These are phyloP conservation scores for Bombyx mandarina DNA, from an alignment of 1,140 invertebrate genomes.

Conservation along the genomic window DNA sequence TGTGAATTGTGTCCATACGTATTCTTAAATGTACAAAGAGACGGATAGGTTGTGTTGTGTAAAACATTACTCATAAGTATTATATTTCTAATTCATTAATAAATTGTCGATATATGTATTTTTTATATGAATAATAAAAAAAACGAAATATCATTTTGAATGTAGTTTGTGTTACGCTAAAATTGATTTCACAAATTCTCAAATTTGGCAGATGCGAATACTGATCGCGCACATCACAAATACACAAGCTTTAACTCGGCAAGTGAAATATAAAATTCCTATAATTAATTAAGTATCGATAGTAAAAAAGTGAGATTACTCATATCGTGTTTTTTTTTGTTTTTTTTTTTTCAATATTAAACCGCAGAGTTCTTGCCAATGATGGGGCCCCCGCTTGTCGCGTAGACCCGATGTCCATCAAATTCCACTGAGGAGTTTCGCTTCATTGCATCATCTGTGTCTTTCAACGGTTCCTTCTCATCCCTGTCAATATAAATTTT, in stretches of 20 bases:
- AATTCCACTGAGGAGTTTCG: conserved; percentile 84
- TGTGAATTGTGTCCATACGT: too few relatives aligned
- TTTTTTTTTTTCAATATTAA: conserved; percentile 50
- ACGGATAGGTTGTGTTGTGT: too few relatives aligned
- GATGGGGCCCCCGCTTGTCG: conserved; percentile 80
- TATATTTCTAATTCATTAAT: too few relatives aligned
- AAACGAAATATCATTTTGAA: too few relatives aligned
- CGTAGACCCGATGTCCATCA: conserved; percentile 83
- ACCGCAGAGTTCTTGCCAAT: conserved; percentile 89
- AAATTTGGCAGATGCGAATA: conserved; percentile 60
- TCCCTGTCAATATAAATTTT: conserved; percentile 72
- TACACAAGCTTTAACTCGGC: conserved; percentile 43
- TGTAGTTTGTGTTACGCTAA: too few relatives aligned
- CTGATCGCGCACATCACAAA: conserved; percentile 55
- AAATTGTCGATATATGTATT: too few relatives aligned
- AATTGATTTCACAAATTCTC: conserved; percentile 28
- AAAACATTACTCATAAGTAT: too few relatives aligned
- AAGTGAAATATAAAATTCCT: conserved; percentile 5
- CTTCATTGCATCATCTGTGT: conserved; percentile 77
- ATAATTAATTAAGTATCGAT: background rate
- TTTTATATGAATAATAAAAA: too few relatives aligned
- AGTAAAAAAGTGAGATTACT: conserved; percentile 1
- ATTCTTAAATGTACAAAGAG: too few relatives aligned
- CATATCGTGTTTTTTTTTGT: background rate
- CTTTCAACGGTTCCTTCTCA: conserved; percentile 85